phyloP scores from a whole-genome alignment of 30 jellyfish, hydroid and myxozoan species.

The Turritopsis dohrnii region DNA sequence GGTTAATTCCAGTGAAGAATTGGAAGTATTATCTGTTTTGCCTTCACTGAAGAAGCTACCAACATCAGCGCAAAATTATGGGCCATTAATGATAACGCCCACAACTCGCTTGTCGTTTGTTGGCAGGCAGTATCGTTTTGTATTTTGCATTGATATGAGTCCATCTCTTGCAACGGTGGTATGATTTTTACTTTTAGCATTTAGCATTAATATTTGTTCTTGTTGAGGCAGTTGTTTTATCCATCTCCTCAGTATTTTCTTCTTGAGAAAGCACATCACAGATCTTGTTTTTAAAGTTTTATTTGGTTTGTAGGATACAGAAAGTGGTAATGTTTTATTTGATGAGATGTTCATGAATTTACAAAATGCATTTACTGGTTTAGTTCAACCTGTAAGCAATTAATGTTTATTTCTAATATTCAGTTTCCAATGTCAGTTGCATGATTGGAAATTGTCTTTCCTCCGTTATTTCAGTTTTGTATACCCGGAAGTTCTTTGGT shows the following conservation, averaged over 20 bases:
- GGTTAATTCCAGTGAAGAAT: constrained; percentile 49
- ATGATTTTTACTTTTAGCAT: not conserved
- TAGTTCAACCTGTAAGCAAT: constrained; percentile 85
- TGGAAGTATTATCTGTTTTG: constrained; percentile 82
- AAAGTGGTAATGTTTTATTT: constrained; percentile 72
- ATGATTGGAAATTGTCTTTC: not conserved
- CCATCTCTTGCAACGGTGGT: constrained; percentile 93
- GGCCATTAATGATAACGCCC: constrained; percentile 63
- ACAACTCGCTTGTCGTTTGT: constrained; percentile 74
- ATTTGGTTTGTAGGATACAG: constrained; percentile 67
- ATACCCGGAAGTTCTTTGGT: constrained; percentile 86
- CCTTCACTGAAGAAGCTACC: constrained; percentile 45
- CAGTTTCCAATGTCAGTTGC: not conserved
- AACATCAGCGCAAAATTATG: constrained; percentile 23
- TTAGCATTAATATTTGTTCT: not conserved
- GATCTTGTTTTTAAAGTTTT: not conserved
- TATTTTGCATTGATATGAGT: constrained; percentile 86
- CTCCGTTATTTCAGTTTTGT: constrained; percentile 49
- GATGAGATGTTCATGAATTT: constrained; percentile 80
- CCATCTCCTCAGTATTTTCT: too few species aligned
- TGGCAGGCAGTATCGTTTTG: constrained; percentile 91
- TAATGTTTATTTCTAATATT: not conserved
- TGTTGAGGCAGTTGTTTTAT: too few species aligned
- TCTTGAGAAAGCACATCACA: not conserved
- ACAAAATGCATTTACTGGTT: constrained; percentile 82